Percentiles rank a stretch among this genome's conserved stretches.
phyloP scores from a whole-genome alignment of 1,140 invertebrate genomes.

The Brachionus asplanchnoidis region DNA sequence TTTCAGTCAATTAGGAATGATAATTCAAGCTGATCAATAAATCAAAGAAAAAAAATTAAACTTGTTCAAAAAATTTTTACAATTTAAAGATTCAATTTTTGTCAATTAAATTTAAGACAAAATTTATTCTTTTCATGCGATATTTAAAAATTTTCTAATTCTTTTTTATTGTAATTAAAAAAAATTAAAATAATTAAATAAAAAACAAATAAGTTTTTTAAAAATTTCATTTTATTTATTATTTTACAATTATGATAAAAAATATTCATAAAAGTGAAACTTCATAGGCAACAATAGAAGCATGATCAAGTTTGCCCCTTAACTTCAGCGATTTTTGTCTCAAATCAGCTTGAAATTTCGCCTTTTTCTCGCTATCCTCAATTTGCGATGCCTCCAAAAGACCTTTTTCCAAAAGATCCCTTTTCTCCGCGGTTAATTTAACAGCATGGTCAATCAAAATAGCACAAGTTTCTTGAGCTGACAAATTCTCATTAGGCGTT shows the following conservation, averaged over 20 bases:
- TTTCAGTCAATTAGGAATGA: too few relatives aligned
- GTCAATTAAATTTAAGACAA: too few relatives aligned
- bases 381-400: background rate
- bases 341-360: constrained; percentile 54
- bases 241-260: background rate
- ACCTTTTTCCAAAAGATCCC: constrained; percentile 48
- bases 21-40: too few relatives aligned
- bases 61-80: background rate
- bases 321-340: constrained; percentile 58
- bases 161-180: background rate
- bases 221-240: background rate
- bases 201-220: background rate
- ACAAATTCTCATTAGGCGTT: constrained; percentile 53
- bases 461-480: constrained; percentile 56
- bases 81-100: too few relatives aligned
- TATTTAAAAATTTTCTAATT: background rate
- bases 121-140: background rate
- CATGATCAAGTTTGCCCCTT: constrained; percentile 87
- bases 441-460: constrained; percentile 55
- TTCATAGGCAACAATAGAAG: constrained; percentile 75
- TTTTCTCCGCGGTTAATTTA: constrained; percentile 52
- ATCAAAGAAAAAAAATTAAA: background rate
- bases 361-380: constrained; percentile 39
- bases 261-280: constrained; percentile 55
- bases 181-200: too few relatives aligned